Evolutionary conservation across 2,113 vertebrate species (phyloP).

Genomic region (Myocastor coypus): DNA sequence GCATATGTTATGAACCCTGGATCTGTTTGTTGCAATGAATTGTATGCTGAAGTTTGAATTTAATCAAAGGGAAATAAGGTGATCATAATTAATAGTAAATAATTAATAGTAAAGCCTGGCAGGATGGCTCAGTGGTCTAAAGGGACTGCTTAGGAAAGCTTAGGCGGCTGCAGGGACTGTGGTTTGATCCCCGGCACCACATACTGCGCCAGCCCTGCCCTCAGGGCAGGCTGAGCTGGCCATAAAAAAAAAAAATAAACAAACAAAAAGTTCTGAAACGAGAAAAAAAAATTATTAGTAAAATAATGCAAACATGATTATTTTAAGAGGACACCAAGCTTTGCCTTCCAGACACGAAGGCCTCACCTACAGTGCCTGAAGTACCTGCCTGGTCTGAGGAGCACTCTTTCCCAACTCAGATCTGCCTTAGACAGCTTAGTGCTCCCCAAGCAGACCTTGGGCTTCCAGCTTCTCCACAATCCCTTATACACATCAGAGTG

Average conservation of each 20-base stretch:
- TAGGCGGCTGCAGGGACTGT: too few species aligned
- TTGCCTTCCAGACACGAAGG: neutral
- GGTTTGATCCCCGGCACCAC: too few species aligned
- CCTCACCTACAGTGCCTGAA: neutral
- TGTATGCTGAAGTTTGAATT: conserved; percentile 12
- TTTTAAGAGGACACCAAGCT: neutral
- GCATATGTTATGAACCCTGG: neutral
- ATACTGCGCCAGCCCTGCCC: too few species aligned
- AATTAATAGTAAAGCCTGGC: neutral
- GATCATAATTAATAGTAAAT: conserved; percentile 8
- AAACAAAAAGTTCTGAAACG: too few species aligned
- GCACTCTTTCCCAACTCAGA: neutral
- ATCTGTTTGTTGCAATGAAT: neutral
- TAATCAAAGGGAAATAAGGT: neutral
- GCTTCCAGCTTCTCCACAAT: neutral
- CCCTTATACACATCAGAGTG: neutral
- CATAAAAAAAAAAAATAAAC: too few species aligned
- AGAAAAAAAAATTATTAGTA: neutral
- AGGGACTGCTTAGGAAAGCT: too few species aligned
- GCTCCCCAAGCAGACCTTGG: neutral
- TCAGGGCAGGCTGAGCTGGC: too few species aligned
- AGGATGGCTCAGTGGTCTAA: too few species aligned
- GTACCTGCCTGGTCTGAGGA: neutral
- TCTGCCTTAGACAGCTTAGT: neutral
- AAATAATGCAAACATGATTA: neutral